Percentiles rank a stretch among this genome's conserved stretches.
These are phyloP conservation scores for Xenus cinereus DNA, from an alignment of 2,113 vertebrate genomes.

Conservation along the genomic window DNA sequence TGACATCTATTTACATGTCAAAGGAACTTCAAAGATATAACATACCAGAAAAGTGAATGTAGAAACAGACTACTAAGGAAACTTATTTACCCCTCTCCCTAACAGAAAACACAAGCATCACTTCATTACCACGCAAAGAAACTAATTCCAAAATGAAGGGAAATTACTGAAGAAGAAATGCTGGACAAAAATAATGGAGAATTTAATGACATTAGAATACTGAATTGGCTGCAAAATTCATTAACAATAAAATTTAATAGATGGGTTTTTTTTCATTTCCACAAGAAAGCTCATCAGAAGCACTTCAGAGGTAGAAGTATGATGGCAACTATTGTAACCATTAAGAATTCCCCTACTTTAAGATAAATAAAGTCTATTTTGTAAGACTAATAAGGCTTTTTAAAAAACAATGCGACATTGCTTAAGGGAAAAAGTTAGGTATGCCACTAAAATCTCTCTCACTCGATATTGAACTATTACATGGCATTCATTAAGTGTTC, in stretches of 20 bases:
- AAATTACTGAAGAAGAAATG: neutral
- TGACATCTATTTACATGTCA: neutral
- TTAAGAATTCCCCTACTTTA: neutral
- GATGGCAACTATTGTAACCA: neutral
- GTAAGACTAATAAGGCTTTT: neutral
- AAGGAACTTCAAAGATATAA: neutral
- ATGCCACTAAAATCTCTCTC: neutral
- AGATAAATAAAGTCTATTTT: neutral
- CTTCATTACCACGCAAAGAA: neutral
- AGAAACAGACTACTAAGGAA: neutral
- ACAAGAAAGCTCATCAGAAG: neutral
- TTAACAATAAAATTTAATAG: neutral
- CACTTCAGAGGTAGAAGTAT: neutral
- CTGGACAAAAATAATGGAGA: neutral
- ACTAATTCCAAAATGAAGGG: neutral
- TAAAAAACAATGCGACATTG: neutral
- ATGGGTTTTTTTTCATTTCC: fast-evolving
- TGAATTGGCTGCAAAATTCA: neutral
- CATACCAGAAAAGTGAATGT: neutral
- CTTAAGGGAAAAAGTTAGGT: neutral
- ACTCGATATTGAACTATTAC: neutral
- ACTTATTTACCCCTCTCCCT: neutral
- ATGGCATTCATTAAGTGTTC: neutral
- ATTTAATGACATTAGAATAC: neutral
- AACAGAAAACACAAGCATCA: neutral